phyloP scores from a whole-genome alignment of 92 coral and sea anemone species.

The Phenganax marumi region DNA sequence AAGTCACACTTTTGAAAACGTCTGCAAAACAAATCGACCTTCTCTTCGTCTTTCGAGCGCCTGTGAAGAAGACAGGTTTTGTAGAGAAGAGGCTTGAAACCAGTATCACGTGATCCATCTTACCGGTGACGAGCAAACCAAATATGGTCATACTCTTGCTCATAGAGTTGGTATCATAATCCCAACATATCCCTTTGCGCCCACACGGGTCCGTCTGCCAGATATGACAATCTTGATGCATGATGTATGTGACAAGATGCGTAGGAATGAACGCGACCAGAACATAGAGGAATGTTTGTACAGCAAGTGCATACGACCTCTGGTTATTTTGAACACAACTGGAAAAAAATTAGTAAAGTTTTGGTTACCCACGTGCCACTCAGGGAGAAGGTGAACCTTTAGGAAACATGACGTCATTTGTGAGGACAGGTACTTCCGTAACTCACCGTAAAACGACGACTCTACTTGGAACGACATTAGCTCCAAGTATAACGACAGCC shows the following conservation, averaged over 20 bases:
- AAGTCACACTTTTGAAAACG: too few relatives aligned
- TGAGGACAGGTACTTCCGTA: neutral
- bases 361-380: neutral
- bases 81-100: too few relatives aligned
- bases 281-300: slow-evolving; percentile 65
- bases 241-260: slow-evolving; percentile 64
- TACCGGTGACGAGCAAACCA: slow-evolving; percentile 52
- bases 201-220: slow-evolving; percentile 71
- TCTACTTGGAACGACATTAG: slow-evolving; percentile 50
- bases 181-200: slow-evolving; percentile 62
- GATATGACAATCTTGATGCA: slow-evolving; percentile 61
- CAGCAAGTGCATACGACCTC: slow-evolving; percentile 78
- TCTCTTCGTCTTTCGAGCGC: neutral
- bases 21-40: neutral
- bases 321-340: slow-evolving; percentile 85
- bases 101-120: neutral
- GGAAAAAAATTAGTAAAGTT: neutral
- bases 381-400: neutral
- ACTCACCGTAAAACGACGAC: slow-evolving; percentile 59
- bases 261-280: slow-evolving; percentile 68
- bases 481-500: slow-evolving; percentile 51
- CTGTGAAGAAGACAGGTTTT: too few relatives aligned
- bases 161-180: slow-evolving; percentile 67
- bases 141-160: slow-evolving; percentile 51
- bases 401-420: neutral